Conservation (phyloP, 2,888 invertebrate species). For the Pherbina coryleti region DNA sequence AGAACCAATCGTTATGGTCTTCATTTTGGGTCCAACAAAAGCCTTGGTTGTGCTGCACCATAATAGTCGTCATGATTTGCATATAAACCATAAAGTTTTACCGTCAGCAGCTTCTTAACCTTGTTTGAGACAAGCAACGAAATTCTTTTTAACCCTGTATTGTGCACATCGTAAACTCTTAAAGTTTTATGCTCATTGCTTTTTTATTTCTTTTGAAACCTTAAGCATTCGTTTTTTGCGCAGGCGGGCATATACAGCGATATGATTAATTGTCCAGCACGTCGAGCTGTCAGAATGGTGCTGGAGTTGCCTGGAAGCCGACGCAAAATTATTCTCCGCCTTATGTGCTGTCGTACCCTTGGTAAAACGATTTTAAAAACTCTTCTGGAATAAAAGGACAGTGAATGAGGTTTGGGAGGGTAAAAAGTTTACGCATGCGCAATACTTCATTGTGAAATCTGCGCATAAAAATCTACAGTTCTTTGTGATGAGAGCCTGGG, state of each 20-base stretch:
- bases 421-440: not conserved
- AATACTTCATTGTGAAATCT: not conserved
- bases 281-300: conserved; percentile 18
- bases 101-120: not conserved
- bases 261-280: conserved; percentile 57
- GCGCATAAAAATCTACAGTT: not conserved
- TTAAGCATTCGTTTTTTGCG: conserved; percentile 17
- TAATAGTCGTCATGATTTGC: conserved; percentile 14
- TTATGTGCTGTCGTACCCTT: not conserved
- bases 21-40: not conserved
- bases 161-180: not conserved
- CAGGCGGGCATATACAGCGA: conserved; percentile 51
- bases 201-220: not conserved
- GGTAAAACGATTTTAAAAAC: too few relatives aligned
- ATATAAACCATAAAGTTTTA: not conserved
- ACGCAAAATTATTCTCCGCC: not conserved
- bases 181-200: not conserved
- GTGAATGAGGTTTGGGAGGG: not conserved
- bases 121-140: not conserved
- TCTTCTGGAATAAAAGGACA: too few relatives aligned
- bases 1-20: conserved; percentile 52
- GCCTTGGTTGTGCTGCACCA: not conserved
- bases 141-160: not conserved
- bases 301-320: not conserved
- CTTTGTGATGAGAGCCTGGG: not conserved